These are phyloP conservation scores for Perognathus longimembris DNA, from an alignment of 2,113 vertebrate species.

Conservation along the genomic window DNA sequence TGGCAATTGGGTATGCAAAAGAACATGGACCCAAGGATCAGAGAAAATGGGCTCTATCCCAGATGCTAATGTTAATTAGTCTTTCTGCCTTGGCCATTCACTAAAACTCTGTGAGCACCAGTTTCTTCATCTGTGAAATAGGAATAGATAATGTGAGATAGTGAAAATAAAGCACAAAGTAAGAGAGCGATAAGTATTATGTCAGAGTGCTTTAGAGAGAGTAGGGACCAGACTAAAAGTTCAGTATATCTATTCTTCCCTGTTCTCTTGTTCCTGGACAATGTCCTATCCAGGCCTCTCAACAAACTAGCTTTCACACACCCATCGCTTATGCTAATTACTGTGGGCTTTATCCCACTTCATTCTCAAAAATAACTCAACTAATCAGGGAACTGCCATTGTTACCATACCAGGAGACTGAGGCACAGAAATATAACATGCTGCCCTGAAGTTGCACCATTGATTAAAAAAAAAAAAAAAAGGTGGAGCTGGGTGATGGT, in stretches of 20 bases:
- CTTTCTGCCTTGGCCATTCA: background rate
- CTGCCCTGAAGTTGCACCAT: background rate
- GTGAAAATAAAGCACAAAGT: slow-evolving; percentile 2
- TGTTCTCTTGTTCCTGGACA: background rate
- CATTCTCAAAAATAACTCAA: slow-evolving; percentile 49
- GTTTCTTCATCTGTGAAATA: slow-evolving; percentile 36
- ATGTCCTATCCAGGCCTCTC: background rate
- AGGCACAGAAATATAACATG: slow-evolving; percentile 54
- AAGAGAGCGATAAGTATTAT: background rate
- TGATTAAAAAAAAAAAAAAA: background rate
- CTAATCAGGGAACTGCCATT: background rate
- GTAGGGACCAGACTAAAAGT: background rate
- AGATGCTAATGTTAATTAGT: background rate
- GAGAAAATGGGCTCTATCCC: background rate
- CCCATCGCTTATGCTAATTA: slow-evolving; percentile 2
- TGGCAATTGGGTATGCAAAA: background rate
- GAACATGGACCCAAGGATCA: background rate
- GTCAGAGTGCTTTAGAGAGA: background rate
- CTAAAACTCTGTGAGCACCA: background rate
- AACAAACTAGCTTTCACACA: slow-evolving; percentile 38
- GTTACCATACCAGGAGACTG: background rate
- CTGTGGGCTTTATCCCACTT: slow-evolving; percentile 1
- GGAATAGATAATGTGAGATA: background rate
- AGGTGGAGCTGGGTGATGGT: no score
- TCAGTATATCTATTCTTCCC: background rate